Base-by-base conservation (phyloP, 2,797 vertebrate genomes). In the Bovichtus variegatus region DNA sequence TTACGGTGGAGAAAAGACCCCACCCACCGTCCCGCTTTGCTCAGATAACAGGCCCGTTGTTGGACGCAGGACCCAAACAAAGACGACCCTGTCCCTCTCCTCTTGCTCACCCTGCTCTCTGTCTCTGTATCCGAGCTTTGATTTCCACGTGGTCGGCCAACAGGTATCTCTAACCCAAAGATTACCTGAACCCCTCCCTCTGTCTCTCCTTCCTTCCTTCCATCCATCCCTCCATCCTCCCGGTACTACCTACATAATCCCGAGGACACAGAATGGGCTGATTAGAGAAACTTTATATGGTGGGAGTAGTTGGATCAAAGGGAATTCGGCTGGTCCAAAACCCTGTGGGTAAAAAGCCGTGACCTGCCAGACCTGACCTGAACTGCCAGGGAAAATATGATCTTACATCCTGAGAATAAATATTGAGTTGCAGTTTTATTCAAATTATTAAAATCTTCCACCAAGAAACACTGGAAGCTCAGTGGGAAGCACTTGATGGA, bases 21-120 rank as follows among this genome's bases (percentile, higher is more conserved):
- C 91, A 79, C 87, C 93, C 88, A 77, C 87, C 74, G 60, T 49
- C 87, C 82, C 57, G 31, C 74, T 83, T 76, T 50, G 47, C 83
- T 77, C 72, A 89, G 87, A 95, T 94, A 95, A 96, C 94, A 44
- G 93, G 55, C 85, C 85, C 87, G 89, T 95, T 95, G 94, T 95
- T 94, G 90, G 87, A 74, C 19, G 38, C 69, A 51, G 86, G 85
- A 83, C 86, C 80, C 79, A 81, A 92, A 96, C 95, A 96, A 96
- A 95, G 93, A 88, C 89, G 68, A 92, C 92, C 93, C 94, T 95
- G 94, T 95, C 88, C 87, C 86, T 62, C 82, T 80, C 75, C 79
- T 79, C 88, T 78, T 78, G 63, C 80, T 69, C 80, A 57, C 84
- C 63, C 63, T 50, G 0, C 81, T 76, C 80, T 47, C 83, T 66